These are phyloP conservation scores for Steinernema carpocapsae DNA, from an alignment of 2,888 invertebrate species.

Conservation along the genomic window DNA sequence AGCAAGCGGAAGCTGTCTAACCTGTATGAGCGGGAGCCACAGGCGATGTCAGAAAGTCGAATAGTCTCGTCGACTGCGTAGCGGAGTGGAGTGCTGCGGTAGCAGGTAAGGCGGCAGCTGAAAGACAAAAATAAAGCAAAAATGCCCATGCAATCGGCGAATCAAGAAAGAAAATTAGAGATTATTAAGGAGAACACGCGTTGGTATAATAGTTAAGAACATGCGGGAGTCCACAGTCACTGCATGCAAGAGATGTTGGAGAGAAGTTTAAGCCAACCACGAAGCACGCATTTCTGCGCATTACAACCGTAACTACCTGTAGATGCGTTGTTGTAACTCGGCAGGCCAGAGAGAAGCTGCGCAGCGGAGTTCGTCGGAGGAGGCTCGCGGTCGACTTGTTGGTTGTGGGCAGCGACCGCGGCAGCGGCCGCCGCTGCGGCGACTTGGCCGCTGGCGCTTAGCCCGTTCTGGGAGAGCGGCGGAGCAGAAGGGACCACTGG, in stretches of 20 bases:
- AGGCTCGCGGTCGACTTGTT: constrained; percentile 8
- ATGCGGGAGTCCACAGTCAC: too few species aligned
- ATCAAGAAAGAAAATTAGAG: not conserved
- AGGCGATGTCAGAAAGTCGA: not conserved
- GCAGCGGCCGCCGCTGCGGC: constrained; percentile 30
- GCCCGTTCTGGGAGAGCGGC: constrained; percentile 10
- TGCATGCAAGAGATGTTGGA: not conserved
- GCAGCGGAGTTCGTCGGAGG: not conserved
- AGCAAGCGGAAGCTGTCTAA: not conserved
- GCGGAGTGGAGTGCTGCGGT: constrained; percentile 36
- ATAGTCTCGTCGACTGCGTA: not conserved
- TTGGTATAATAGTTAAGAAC: not conserved
- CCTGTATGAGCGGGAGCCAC: constrained; percentile 23
- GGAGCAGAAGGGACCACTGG: too few species aligned
- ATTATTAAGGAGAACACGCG: not conserved
- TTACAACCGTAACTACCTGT: constrained; percentile 32
- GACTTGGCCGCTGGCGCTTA: constrained; percentile 12
- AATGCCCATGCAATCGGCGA: not conserved
- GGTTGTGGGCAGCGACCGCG: constrained; percentile 24
- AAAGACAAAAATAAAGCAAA: constrained; percentile 19
- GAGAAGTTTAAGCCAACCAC: constrained; percentile 33
- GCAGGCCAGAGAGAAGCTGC: not conserved
- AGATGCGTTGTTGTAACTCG: constrained; percentile 3
- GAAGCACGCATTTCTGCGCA: constrained; percentile 1
- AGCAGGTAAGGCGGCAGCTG: constrained; percentile 19